Base-by-base conservation (phyloP, 2,888 invertebrate genomes). In the Nowickia ferox region DNA sequence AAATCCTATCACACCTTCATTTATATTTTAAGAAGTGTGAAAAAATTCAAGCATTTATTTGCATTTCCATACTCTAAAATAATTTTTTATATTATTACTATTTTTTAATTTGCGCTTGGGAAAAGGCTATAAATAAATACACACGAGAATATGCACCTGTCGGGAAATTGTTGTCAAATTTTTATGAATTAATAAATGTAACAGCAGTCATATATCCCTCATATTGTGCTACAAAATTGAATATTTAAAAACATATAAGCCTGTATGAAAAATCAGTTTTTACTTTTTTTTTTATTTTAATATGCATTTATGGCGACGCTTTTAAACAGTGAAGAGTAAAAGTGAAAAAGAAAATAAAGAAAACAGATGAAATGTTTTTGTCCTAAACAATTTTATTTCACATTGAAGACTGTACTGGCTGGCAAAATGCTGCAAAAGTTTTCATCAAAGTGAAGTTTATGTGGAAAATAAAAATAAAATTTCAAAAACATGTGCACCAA, bases 121-220 rank as follows among this genome's bases (percentile, higher is more conserved):
- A 71, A 55, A 46, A 19, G 8, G n/a, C 38, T 11, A 46, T 48
- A 30, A 65, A 61, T 13, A 75, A 2, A 2, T 19, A 46, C 3
- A 51, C 53, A 59, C 55, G 71, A 6, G 30, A 30, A 6, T 76
- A 55, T 61, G 71, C 71, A 72, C 46, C 69, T 80, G 79, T 38
- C 65, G 84, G 57, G 75, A 84, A 80, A 65, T 71, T 65, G 68
- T 75, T 71, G 84, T 59, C 79, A 79, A n/a, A 84, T 84, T 84
- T 84, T 84, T 80, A 84, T 80, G 79, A 84, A 84, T 80, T 80
- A 84, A 84, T 79, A 84, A 84, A 80, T 59, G 79, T 71, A 65
- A 71, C 74, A 66, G 76, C 51, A 15, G 57, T 65, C 51, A 69
- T 65, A 74, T 75, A 69, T 84, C 38, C 75, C 17, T 79, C 42